phyloP scores from a whole-genome alignment of 2,797 vertebrate species.

The Gorsachius magnificus region DNA sequence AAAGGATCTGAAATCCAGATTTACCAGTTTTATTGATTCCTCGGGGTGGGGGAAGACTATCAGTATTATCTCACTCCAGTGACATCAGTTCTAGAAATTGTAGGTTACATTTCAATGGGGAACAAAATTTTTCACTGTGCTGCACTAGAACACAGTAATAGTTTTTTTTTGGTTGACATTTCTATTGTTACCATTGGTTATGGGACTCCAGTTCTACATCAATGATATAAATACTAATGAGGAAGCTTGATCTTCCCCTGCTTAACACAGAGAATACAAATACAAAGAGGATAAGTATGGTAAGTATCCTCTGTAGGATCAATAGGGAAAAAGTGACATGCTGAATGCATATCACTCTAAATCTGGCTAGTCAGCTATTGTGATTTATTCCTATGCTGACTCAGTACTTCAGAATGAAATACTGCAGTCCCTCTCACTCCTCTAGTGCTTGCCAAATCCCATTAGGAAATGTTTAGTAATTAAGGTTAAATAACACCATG shows the following conservation, averaged over 20 bases:
- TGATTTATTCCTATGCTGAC: conserved; percentile 24
- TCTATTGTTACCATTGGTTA: background rate
- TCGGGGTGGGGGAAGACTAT: accelerated
- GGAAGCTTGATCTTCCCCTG: background rate
- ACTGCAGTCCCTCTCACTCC: background rate
- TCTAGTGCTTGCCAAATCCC: background rate
- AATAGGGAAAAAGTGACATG: background rate
- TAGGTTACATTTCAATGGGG: background rate
- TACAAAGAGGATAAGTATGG: background rate
- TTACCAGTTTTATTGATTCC: background rate
- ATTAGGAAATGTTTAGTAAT: conserved; percentile 17
- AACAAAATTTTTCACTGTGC: background rate
- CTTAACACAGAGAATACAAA: background rate
- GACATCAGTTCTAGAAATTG: background rate
- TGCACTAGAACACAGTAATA: background rate
- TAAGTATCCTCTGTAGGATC: background rate
- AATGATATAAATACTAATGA: background rate
- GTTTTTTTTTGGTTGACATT: background rate
- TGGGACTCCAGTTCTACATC: background rate
- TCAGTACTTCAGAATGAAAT: background rate
- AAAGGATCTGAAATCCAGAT: background rate
- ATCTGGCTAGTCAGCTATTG: background rate
- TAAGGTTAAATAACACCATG: background rate
- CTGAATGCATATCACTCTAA: background rate
- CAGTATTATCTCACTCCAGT: background rate